Evolutionary conservation across 1,140 invertebrate species (phyloP).

Genomic region (Helicoverpa armigera): DNA sequence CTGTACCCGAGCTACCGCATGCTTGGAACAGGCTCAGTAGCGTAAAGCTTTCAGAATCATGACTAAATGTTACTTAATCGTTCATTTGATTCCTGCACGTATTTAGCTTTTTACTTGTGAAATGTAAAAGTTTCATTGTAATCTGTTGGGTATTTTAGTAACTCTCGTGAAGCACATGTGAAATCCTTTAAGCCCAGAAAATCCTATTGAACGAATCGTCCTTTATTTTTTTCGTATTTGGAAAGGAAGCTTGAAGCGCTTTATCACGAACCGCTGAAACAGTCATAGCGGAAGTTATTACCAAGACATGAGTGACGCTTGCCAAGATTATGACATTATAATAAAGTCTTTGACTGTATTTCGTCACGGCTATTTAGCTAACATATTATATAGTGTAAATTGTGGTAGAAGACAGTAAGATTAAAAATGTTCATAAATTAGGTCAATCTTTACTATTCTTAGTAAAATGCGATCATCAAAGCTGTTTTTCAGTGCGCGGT

Average conservation of each 20-base stretch:
- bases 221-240: constrained; percentile 65
- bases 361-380: constrained; percentile 21
- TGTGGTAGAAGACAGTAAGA: neutral
- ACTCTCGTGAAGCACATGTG: constrained; percentile 68
- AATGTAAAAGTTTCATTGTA: constrained; percentile 55
- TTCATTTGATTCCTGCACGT: constrained; percentile 1
- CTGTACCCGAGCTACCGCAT: constrained; percentile 40
- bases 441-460: too few relatives aligned
- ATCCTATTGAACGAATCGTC: constrained; percentile 76
- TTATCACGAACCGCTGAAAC: constrained; percentile 27
- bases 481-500: too few relatives aligned
- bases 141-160: constrained; percentile 55
- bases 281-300: constrained; percentile 25
- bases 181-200: constrained; percentile 79
- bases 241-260: constrained; percentile 55
- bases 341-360: constrained; percentile 18
- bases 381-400: neutral
- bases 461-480: too few relatives aligned
- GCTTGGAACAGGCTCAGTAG: constrained; percentile 28
- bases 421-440: neutral
- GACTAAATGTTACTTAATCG: neutral
- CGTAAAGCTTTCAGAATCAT: constrained; percentile 21
- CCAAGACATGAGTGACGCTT: constrained; percentile 36
- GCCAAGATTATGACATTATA: constrained; percentile 35
- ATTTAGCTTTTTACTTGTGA: neutral